These are phyloP conservation scores for Enteromius fasciolatus DNA, from an alignment of 2,797 vertebrate species.

Conservation along the genomic window DNA sequence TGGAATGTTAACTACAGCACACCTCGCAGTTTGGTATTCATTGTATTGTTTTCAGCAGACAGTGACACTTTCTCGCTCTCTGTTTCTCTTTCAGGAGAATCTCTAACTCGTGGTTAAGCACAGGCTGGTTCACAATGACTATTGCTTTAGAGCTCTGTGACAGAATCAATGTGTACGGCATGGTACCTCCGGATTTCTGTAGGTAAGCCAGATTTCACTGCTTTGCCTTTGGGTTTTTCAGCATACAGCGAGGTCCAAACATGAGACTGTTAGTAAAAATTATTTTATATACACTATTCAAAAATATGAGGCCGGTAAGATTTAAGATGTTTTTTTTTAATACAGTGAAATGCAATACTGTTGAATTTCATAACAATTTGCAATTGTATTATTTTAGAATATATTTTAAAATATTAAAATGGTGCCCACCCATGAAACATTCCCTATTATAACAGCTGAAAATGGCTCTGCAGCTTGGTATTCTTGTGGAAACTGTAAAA, in stretches of 20 bases:
- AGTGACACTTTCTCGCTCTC: neutral
- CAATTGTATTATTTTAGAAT: neutral
- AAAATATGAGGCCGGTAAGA: neutral
- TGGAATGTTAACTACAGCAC: neutral
- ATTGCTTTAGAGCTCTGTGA: constrained; percentile 97
- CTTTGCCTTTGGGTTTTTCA: neutral
- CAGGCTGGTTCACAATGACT: constrained; percentile 99
- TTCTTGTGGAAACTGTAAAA: neutral
- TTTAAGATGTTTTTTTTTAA: neutral
- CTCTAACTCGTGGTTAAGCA: constrained; percentile 98
- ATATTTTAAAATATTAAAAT: neutral
- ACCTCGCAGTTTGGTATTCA: constrained; percentile 1
- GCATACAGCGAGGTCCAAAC: neutral
- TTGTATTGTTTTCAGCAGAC: constrained; percentile 12
- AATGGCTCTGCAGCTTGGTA: neutral
- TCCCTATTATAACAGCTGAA: neutral
- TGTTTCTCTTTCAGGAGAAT: constrained; percentile 81
- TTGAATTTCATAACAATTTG: neutral
- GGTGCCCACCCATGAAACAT: neutral
- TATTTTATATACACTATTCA: neutral
- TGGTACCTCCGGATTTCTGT: constrained; percentile 99
- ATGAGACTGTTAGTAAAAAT: neutral
- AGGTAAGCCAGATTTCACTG: constrained; percentile 79
- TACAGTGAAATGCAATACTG: neutral
- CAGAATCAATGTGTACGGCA: constrained; percentile 94